Conservation (phyloP, 2,797 vertebrate genomes). For the Falco rusticolus region DNA sequence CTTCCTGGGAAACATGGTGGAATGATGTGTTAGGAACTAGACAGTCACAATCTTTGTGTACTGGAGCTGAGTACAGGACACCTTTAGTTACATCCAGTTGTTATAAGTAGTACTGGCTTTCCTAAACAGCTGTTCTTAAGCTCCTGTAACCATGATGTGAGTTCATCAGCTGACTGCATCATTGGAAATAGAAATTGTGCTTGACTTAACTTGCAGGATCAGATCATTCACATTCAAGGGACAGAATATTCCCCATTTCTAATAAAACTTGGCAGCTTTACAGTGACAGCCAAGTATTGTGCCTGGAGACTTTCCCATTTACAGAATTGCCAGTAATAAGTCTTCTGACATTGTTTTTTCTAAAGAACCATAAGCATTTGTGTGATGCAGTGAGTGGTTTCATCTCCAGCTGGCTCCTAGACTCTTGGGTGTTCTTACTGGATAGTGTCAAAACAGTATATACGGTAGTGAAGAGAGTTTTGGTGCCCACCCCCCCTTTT, state of each 20-base stretch:
- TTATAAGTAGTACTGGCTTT: background rate
- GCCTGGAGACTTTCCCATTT: background rate
- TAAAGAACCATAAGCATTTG: rapidly evolving
- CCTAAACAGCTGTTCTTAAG: background rate
- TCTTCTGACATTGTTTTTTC: background rate
- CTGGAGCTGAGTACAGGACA: background rate
- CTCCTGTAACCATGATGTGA: background rate
- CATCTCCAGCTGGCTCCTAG: background rate
- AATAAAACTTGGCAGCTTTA: conserved; percentile 31
- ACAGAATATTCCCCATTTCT: background rate
- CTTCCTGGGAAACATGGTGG: background rate
- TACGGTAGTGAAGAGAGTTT: background rate
- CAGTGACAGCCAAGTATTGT: background rate
- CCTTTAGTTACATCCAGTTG: background rate
- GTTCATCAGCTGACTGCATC: background rate
- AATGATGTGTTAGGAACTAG: background rate
- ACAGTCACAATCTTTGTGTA: background rate
- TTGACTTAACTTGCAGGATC: background rate
- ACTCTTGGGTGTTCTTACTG: background rate
- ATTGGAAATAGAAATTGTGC: background rate
- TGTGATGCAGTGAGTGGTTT: background rate
- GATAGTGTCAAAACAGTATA: background rate
- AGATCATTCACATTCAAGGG: conserved; percentile 2
- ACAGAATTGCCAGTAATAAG: background rate
- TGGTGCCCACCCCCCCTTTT: background rate